Evolutionary conservation across 2,797 vertebrate species (phyloP), one percentile per base, ranked within the genome.

Genomic region (Coracias cyanogaster): DNA sequence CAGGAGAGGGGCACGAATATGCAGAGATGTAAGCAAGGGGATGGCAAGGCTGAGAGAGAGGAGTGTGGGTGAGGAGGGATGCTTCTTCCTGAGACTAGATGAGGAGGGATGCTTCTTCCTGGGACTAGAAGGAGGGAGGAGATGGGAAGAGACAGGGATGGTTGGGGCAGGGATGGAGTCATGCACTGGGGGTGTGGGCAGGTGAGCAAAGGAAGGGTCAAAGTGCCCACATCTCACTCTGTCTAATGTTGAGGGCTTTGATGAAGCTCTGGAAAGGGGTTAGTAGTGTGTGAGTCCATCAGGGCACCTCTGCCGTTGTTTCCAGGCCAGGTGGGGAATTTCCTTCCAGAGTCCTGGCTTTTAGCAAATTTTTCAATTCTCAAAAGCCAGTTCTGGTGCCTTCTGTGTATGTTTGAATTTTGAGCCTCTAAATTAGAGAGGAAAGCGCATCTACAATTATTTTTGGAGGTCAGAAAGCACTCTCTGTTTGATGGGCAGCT

Each of bases 1-100:
- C 55, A 7, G 39, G 10, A 57, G 31, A 45, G 12, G 37, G 37
- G 14, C 0, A 3, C 0, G 0, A 61, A 51, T 15, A 3, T 17
- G 25, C 3, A 21, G 19, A 41, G 24, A 46, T 45, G 64, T 60
- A 39, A 80, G 10, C 0, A 1, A 35, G 12, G 49, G 48, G 14
- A 7, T 26, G 45, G 62, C 0, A 5, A 72, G 35, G 11, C 18
- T 31, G 43, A 45, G 26, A 21, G 16, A 49, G 39, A 60, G 35
- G 16, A 22, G 35, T n/a, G 45, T 41, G 29, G 25, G 1, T 17
- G 25, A 55, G 57, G 57, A 43, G 29, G 25, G 41, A 33, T 62
- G 45, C 33, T 61, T 31, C 29, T 70, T 51, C 52, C 41, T 22
- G 48, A 60, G 35, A 3, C 46, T 46, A 52, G 24, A 45, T n/a